Base-by-base conservation (phyloP, 2,113 vertebrate species). In the Silurus asotus region DNA sequence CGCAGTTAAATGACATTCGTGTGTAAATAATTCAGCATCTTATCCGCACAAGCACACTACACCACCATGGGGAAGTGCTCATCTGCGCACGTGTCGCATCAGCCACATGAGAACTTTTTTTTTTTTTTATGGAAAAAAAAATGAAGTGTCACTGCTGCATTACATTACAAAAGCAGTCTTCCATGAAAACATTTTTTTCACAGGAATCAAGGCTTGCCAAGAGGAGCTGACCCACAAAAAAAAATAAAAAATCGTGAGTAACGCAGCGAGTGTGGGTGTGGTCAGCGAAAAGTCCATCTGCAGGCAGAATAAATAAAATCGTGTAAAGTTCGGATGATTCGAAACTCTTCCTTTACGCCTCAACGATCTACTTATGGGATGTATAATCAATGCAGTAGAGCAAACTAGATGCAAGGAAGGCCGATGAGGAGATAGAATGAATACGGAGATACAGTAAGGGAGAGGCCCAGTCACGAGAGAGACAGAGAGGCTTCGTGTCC, bases 241-340 rank as follows among this genome's bases (percentile, higher is more conserved):
- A 89, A 53, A 86, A 20, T n/a, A n/a, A 19, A 87, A n/a, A 51
- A 9, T 11, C 25, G 20, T 72, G 77, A 89, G 86, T 72, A 82
- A 88, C 61, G 69, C 81, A 87, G 69, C n/a, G 8, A 84, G 55
- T 19, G n/a, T 56, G 90, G 90, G 90, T 65, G 88, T 89, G 90
- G 84, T 88, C 87, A 84, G 76, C 78, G 87, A 20, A 89, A 70
- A 84, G n/a, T 65, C 59, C 88, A 87, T 88, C 83, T 84, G 81
- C 53, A 86, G 83, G 28, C 55, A 86, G 79, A 84, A 64, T 91
- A 88, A 89, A 89, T 91, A 87, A 90, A 89, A 90, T 53, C 84
- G 89, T 86, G 86, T 62, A 87, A 45, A 67, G 74, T 62, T 67
- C 14, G 15, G n/a, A 67, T 49, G 23, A 64, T 48, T 69, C 67